phyloP scores from a whole-genome alignment of 2,113 vertebrate genomes.

The Bombycilla garrulus region DNA sequence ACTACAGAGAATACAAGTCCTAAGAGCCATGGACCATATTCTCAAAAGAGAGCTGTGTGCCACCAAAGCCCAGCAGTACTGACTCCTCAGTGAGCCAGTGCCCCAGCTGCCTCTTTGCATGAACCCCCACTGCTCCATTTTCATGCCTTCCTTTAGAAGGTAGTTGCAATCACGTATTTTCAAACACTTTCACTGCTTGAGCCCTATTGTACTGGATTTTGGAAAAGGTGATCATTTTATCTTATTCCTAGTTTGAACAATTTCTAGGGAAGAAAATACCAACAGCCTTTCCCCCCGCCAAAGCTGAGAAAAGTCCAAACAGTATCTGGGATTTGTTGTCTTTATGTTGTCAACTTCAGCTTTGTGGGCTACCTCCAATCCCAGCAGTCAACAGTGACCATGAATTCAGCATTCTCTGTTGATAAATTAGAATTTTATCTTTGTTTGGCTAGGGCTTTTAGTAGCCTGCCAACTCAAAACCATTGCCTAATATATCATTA shows the following conservation, averaged over 20 bases:
- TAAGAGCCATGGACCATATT: background rate
- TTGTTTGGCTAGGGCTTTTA: slow-evolving; percentile 42
- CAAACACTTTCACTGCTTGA: background rate
- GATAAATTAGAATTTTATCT: slow-evolving; percentile 53
- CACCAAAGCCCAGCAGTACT: background rate
- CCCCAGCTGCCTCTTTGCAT: rapidly evolving
- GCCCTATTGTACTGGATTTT: background rate
- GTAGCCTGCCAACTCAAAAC: slow-evolving; percentile 49
- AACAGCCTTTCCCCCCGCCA: rapidly evolving
- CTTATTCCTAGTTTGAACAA: background rate
- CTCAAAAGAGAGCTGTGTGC: background rate
- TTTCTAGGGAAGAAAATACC: background rate
- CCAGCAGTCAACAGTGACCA: background rate
- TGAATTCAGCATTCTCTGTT: slow-evolving; percentile 35
- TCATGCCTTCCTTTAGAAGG: background rate
- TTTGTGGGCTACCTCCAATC: background rate
- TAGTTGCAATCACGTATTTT: background rate
- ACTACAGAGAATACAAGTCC: background rate
- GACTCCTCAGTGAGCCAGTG: background rate
- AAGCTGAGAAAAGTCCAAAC: background rate
- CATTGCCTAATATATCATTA: slow-evolving; percentile 50
- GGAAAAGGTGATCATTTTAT: background rate
- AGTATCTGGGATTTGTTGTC: background rate
- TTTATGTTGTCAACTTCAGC: background rate
- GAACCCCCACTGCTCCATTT: background rate